Base-by-base conservation (phyloP, 2,888 invertebrate species). In the Drosophila differens region DNA sequence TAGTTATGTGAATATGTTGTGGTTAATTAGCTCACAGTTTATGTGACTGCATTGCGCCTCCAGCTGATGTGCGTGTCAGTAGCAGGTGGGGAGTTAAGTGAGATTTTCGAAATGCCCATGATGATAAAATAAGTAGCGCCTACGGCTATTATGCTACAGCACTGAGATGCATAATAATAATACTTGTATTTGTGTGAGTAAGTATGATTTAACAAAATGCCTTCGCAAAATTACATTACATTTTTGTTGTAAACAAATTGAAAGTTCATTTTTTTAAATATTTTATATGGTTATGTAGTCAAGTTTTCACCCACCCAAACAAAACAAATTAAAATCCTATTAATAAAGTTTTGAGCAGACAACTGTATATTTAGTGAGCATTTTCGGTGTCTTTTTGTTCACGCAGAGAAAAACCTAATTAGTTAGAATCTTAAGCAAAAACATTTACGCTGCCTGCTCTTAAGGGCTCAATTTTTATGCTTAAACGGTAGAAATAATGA, bases 21-120 rank as follows among this genome's bases (percentile, higher is more conserved):
- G 74, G 67, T 73, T 81, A 76, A 83, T 79, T 81, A 83, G 72
- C 65, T 61, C 47, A 51, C 49, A 80, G 73, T 68, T 83, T 75
- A 64, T 72, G 75, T 68, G 41, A 55, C 57, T 62, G 63, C 41
- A 68, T 62, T 72, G 51, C 54, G 44, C 49, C 47, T 39, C n/a
- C 41, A 51, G 47, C 47, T 57, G 14, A 63, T 33, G 44, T 19
- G 25, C n/a, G 4, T 57, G 30, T 57, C 47, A 47, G 47, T 4
- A 37, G 28, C 32, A 39, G 37, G 30, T 61, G 28, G 41, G 30
- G 25, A 41, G 51, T 60, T 49, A 60, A 49, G 61, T 39, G 22
- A 14, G 61, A 52, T 63, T 52, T 44, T 28, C 28, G n/a, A 47
- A 58, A 60, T 35, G 19, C 25, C 4, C 9, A 37, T 52, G 22